Percentiles rank a stretch among this genome's conserved stretches.
Evolutionary conservation across 2,888 invertebrate genomes (phyloP).

Genomic region (Pherbina coryleti): DNA sequence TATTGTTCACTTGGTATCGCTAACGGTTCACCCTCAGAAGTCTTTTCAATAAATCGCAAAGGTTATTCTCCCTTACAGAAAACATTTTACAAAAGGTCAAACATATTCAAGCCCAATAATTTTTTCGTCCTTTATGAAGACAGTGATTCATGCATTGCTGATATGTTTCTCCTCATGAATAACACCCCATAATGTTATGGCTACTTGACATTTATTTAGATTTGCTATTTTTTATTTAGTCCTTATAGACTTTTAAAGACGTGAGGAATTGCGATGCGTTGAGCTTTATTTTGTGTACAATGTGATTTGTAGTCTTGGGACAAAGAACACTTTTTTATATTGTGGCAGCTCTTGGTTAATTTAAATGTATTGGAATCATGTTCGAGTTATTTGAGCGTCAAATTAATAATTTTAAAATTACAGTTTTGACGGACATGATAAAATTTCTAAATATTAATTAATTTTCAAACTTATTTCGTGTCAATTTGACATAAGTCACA

Average conservation of each 20-base stretch:
- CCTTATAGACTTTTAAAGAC: conserved; percentile 53
- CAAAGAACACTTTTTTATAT: not conserved
- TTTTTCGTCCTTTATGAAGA: conserved; percentile 50
- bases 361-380: too few relatives aligned
- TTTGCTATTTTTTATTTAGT: conserved; percentile 43
- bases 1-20: not conserved
- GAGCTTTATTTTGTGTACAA: not conserved
- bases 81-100: not conserved
- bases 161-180: too few relatives aligned
- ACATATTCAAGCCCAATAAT: not conserved
- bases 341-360: not conserved
- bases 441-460: too few relatives aligned
- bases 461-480: too few relatives aligned
- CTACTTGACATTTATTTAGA: too few relatives aligned
- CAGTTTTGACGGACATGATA: too few relatives aligned
- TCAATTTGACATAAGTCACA: too few relatives aligned
- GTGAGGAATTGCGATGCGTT: conserved; percentile 47
- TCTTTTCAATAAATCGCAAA: not conserved
- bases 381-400: too few relatives aligned
- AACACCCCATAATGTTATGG: too few relatives aligned
- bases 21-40: not conserved
- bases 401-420: too few relatives aligned
- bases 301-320: too few relatives aligned
- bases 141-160: too few relatives aligned
- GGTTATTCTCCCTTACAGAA: not conserved